phyloP scores from a whole-genome alignment of 2,888 invertebrate species.

The Melieria picta region DNA sequence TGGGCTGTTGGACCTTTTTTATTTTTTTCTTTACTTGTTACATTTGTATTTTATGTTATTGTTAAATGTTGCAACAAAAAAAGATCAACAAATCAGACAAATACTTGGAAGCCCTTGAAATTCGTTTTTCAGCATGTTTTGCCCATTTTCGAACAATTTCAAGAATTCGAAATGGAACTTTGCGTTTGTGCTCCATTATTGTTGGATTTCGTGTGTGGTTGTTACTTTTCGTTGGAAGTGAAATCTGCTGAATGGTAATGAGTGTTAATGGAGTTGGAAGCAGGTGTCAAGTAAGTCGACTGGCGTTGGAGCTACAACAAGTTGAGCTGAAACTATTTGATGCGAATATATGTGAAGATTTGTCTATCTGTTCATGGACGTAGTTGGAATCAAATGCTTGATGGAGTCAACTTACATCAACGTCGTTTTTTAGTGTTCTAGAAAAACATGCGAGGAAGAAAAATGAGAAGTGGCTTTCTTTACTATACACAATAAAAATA shows the following conservation, averaged over 20 bases:
- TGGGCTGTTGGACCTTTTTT: slow-evolving; percentile 3
- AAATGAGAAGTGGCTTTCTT: no score
- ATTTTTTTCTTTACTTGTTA: background rate
- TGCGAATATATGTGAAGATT: slow-evolving; percentile 4
- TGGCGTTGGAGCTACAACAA: background rate
- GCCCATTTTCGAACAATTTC: slow-evolving; percentile 13
- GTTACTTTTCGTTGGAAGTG: slow-evolving; percentile 22
- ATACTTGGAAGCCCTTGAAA: slow-evolving; percentile 23
- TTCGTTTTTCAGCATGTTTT: slow-evolving; percentile 11
- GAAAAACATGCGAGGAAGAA: no score
- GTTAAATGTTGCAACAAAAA: background rate
- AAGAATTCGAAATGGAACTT: slow-evolving; percentile 8
- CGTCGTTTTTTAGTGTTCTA: no score
- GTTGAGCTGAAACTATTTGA: background rate
- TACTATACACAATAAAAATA: no score
- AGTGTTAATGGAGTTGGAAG: no score
- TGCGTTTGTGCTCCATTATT: background rate
- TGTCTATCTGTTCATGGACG: no score
- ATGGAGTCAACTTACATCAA: no score
- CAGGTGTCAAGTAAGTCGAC: no score
- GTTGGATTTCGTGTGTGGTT: slow-evolving; percentile 11
- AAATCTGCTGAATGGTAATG: no score
- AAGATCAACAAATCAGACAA: background rate
- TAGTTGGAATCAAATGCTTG: no score
- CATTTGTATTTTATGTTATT: slow-evolving; percentile 8